Conservation (phyloP, 2,888 invertebrate species). For the Acanthosepion lycidas region DNA sequence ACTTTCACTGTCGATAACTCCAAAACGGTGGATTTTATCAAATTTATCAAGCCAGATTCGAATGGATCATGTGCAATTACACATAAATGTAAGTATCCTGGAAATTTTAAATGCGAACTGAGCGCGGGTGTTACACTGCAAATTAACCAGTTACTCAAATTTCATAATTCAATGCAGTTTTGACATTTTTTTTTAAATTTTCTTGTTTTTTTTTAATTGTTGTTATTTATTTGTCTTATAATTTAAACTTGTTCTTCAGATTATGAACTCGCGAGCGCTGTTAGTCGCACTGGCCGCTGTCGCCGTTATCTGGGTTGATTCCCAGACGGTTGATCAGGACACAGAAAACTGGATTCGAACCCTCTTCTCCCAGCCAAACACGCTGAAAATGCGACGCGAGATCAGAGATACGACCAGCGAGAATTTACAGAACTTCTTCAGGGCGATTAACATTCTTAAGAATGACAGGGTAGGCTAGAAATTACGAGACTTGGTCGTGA, state of each 20-base stretch:
- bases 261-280: slow-evolving; percentile 6
- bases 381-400: slow-evolving; percentile 39
- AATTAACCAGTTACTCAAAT: no score
- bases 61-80: no score
- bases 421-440: slow-evolving; percentile 37
- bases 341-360: slow-evolving; percentile 6
- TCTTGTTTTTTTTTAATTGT: no score
- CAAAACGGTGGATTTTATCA: no score
- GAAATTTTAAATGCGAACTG: no score
- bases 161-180: no score
- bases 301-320: neutral
- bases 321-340: slow-evolving; percentile 11
- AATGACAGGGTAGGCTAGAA: slow-evolving; percentile 40
- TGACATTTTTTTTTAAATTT: no score
- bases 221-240: neutral
- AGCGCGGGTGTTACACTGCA: no score
- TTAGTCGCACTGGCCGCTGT: neutral
- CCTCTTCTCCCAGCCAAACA: slow-evolving; percentile 34
- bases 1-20: no score
- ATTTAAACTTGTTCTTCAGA: neutral
- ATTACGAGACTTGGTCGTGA: neutral
- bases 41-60: no score
- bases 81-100: no score
- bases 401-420: neutral
- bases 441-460: slow-evolving; percentile 43